A percentile compares a stretch with the other conserved stretches of the same genome.
These are phyloP conservation scores for Cephalopterus ornatus DNA, from an alignment of 2,113 vertebrate species.

Conservation along the genomic window DNA sequence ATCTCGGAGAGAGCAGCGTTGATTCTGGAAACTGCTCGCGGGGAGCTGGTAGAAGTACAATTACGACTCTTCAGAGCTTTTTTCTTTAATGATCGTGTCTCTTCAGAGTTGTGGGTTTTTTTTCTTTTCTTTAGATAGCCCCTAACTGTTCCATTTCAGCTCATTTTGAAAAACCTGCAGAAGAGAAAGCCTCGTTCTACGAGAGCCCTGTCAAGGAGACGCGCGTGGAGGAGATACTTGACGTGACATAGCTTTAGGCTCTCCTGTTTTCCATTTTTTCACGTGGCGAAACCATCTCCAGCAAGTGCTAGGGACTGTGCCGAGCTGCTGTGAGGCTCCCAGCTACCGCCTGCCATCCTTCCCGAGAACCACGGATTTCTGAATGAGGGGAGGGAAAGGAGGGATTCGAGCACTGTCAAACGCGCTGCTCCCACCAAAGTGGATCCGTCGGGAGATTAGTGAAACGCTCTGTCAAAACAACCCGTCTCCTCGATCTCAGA, in stretches of 20 bases:
- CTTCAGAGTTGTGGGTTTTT: neutral
- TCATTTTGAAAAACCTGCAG: conserved; percentile 5
- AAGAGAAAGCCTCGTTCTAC: neutral
- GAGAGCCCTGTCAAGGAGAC: conserved; percentile 19
- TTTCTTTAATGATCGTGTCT: neutral
- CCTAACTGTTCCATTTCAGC: neutral
- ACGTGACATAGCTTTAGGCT: conserved; percentile 39
- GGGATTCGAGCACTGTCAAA: conserved; percentile 6
- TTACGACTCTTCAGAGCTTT: rapidly evolving
- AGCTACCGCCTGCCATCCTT: conserved; percentile 13
- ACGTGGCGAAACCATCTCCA: neutral
- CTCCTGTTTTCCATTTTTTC: neutral
- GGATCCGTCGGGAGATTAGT: neutral
- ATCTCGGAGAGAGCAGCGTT: neutral
- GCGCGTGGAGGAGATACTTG: conserved; percentile 19
- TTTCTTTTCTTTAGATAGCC: neutral
- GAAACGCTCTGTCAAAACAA: conserved; percentile 51
- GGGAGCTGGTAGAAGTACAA: neutral
- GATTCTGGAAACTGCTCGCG: neutral
- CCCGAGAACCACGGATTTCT: neutral
- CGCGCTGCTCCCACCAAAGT: rapidly evolving
- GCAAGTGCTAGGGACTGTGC: neutral
- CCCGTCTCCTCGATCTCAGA: neutral
- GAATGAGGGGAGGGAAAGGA: neutral
- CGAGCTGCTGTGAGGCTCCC: conserved; percentile 10